phyloP scores from a whole-genome alignment of 2,113 vertebrate genomes.

The Axis porcinus region DNA sequence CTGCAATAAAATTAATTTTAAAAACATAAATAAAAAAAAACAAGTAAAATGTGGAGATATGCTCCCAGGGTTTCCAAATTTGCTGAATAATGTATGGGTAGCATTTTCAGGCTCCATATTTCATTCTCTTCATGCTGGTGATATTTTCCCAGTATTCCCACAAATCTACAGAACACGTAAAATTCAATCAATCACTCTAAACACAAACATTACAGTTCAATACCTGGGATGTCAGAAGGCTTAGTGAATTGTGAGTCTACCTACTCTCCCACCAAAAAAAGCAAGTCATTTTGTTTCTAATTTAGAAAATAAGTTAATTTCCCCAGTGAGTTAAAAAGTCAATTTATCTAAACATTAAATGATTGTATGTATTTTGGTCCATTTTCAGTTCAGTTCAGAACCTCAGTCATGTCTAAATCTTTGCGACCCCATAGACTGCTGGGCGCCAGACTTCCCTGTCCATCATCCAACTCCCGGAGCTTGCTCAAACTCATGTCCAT shows the following conservation, averaged over 20 bases:
- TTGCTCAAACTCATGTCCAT: background rate
- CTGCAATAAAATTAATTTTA: background rate
- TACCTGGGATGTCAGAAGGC: background rate
- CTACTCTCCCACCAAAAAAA: background rate
- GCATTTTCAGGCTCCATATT: accelerated
- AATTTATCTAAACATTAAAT: background rate
- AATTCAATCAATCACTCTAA: background rate
- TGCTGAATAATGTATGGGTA: background rate
- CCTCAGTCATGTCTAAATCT: background rate
- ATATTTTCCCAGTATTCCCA: background rate
- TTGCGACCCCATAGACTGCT: background rate
- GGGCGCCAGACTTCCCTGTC: background rate
- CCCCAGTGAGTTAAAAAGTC: background rate
- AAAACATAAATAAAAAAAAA: background rate
- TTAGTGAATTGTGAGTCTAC: background rate
- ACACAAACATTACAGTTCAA: background rate
- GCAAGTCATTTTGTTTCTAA: background rate
- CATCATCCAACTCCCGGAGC: background rate
- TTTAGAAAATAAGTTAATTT: background rate
- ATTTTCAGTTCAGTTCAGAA: background rate
- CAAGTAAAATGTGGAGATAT: background rate
- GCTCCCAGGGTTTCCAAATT: background rate
- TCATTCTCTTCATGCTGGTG: background rate
- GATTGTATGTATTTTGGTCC: background rate
- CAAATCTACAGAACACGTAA: background rate